Evolutionary conservation across 2,113 vertebrate genomes (phyloP), one percentile per base, ranked within the genome.

Genomic region (Poecilia latipinna): DNA sequence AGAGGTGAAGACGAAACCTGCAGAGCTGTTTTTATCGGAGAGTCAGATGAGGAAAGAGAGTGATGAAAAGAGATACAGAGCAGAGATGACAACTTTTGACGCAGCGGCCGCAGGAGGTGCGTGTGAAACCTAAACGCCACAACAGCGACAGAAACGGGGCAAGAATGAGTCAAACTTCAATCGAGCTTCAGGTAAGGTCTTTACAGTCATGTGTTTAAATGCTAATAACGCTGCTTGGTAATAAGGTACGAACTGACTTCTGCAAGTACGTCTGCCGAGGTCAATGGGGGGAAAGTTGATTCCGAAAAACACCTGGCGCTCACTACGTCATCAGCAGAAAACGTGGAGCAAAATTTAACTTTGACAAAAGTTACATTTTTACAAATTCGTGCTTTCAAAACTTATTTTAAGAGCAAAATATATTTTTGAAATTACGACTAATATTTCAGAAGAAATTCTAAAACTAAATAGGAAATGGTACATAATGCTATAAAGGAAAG

Each of bases 61-160:
- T 91, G 91, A 94, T 88, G 84, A 70, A 73, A 66, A 78, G 69
- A 92, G 94, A 94, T 92, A 92, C 85, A 74, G 74, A 82, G 78
- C 75, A 64, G 82, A 82, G 88, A 74, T 89, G 86, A 93, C 85
- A 85, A 83, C 75, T 77, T 77, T 66, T 90, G 88, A 91, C 68
- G 28, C 68, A 37, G 35, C 61, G 68, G 77, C 63, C 75, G 81
- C 74, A 78, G 73, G 60, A 31, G 77, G 78, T 62, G 22, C 72
- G 83, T 75, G 37, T 12, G 72, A 74, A 75, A 73, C 42, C 12
- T 22, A 76, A 74, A 79, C 70, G 51, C 80, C 35, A 71, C 73
- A 76, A 65, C 11, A 6, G 61, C 62, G 61, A 31, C 77, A 72
- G 51, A 72, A 72, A 80, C 68, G 70, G 3, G 76, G 70, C 33